phyloP scores from a whole-genome alignment of 1,140 invertebrate species.

The Maniola jurtina region DNA sequence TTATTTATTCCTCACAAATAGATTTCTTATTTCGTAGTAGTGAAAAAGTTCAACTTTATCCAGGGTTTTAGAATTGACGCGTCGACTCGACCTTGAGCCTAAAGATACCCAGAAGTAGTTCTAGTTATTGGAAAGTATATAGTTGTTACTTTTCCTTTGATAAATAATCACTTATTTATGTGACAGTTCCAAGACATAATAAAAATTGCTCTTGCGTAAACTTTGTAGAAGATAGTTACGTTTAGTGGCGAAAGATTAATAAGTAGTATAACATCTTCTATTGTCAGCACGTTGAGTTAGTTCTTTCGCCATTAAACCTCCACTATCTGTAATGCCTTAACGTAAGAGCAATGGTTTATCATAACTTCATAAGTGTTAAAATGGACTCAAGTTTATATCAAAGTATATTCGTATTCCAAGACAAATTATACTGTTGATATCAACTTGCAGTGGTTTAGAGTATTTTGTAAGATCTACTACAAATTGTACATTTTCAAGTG shows the following conservation, averaged over 20 bases:
- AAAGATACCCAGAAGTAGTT: no score
- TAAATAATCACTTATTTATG: slow-evolving; percentile 2
- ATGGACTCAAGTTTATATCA: slow-evolving; percentile 48
- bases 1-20: no score
- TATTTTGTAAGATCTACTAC: slow-evolving; percentile 75
- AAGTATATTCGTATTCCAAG: slow-evolving; percentile 18
- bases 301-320: slow-evolving; percentile 3
- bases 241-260: not conserved
- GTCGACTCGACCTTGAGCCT: no score
- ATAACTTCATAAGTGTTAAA: slow-evolving; percentile 47
- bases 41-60: no score
- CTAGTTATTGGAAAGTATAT: no score
- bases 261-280: not conserved
- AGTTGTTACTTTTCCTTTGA: not conserved
- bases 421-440: slow-evolving; percentile 37
- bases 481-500: slow-evolving; percentile 76
- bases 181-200: slow-evolving; percentile 15
- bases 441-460: slow-evolving; percentile 50
- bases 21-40: no score
- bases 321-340: slow-evolving; percentile 41
- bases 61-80: no score
- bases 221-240: not conserved
- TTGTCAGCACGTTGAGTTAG: not conserved
- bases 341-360: slow-evolving; percentile 51
- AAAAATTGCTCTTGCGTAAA: slow-evolving; percentile 29